phyloP scores from a whole-genome alignment of 2,797 vertebrate species.

The Vultur gryphus region DNA sequence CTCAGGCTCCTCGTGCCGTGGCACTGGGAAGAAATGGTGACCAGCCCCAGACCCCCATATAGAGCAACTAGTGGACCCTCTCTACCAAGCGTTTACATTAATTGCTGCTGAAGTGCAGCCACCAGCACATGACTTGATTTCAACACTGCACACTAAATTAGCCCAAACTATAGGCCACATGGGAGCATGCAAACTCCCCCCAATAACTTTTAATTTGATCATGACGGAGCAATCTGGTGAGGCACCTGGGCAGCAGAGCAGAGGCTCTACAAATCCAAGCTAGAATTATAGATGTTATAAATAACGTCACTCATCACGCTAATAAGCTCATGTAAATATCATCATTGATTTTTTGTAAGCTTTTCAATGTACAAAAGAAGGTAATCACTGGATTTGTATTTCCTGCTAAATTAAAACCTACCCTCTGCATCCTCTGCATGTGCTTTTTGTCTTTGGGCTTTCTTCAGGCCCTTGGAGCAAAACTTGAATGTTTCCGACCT shows the following conservation, averaged over 20 bases:
- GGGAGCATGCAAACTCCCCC: neutral
- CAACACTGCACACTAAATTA: rapidly evolving
- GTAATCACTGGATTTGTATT: neutral
- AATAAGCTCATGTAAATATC: neutral
- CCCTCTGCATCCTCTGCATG: neutral
- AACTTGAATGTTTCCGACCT: rapidly evolving
- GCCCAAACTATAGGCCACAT: neutral
- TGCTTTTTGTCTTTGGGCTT: neutral
- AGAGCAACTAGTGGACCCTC: neutral
- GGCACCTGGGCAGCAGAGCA: neutral
- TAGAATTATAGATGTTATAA: neutral
- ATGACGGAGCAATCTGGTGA: neutral
- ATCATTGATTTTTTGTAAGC: rapidly evolving
- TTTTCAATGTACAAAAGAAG: neutral
- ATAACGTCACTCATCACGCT: neutral
- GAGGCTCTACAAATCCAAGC: neutral
- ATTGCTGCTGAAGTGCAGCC: neutral
- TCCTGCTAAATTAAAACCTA: neutral
- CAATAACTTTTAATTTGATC: neutral
- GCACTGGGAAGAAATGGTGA: neutral
- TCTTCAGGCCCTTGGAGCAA: neutral
- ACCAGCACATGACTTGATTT: neutral
- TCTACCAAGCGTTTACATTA: too few species aligned
- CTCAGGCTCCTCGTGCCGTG: rapidly evolving
- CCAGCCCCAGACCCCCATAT: rapidly evolving